phyloP scores from a whole-genome alignment of 1,140 invertebrate genomes.

The Cyclina sinensis region DNA sequence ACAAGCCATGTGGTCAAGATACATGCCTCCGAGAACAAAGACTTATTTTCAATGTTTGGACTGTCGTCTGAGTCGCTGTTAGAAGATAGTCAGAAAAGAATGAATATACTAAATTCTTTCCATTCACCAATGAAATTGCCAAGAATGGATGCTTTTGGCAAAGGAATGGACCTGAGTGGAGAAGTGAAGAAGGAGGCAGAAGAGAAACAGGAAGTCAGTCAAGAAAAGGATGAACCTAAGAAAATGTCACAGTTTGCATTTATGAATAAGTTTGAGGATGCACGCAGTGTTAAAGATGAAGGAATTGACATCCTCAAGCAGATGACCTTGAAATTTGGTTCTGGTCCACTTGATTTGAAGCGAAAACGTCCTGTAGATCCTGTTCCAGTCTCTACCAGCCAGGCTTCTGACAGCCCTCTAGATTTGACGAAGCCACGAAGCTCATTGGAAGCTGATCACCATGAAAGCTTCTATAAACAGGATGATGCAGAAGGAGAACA shows the following conservation, averaged over 20 bases:
- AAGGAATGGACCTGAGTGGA: not conserved
- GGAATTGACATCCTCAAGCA: slow-evolving; percentile 74
- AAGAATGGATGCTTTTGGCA: not conserved
- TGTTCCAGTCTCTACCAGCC: not conserved
- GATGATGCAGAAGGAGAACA: slow-evolving; percentile 50
- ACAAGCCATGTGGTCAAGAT: slow-evolving; percentile 86
- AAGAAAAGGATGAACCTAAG: slow-evolving; percentile 9
- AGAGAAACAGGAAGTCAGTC: not conserved
- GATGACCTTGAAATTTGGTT: slow-evolving; percentile 78
- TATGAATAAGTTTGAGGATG: slow-evolving; percentile 37
- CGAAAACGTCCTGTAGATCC: not conserved
- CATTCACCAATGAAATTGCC: slow-evolving; percentile 8
- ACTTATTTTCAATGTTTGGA: slow-evolving; percentile 84
- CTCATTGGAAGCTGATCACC: slow-evolving; percentile 52
- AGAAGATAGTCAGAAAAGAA: slow-evolving; percentile 75
- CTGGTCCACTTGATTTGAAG: slow-evolving; percentile 42
- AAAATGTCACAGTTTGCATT: slow-evolving; percentile 36
- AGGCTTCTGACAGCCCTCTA: slow-evolving; percentile 74
- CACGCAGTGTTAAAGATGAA: slow-evolving; percentile 24
- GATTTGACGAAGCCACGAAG: slow-evolving; percentile 79
- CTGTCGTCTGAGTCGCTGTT: slow-evolving; percentile 81
- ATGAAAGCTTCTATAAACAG: slow-evolving; percentile 14
- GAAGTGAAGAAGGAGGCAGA: slow-evolving; percentile 70
- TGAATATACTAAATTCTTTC: slow-evolving; percentile 28
- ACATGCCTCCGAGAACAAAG: slow-evolving; percentile 86